Base-by-base conservation (phyloP, 1,140 invertebrate genomes). In the Procambarus clarkii region DNA sequence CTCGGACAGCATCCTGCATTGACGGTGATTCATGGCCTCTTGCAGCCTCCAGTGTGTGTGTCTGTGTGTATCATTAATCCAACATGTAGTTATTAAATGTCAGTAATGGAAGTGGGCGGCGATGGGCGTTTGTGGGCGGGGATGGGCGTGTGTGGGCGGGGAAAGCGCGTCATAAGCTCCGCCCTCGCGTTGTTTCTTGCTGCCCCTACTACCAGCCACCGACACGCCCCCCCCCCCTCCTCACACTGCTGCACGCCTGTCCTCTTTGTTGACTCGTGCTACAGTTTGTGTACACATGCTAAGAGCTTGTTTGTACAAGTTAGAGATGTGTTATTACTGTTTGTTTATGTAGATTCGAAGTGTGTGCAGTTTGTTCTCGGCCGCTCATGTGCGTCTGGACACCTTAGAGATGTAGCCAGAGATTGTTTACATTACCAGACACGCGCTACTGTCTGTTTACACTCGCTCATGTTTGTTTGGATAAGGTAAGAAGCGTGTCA, bases 31-130 rank as follows among this genome's bases (percentile, higher is more conserved):
- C 84, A 76, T 86, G 84, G 46, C 71, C 84, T 71, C 64, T 44
- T 54, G 71, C 54, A 45, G 64, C 46, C 71, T n/a, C 46, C 71
- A n/a, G 24, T 24, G 85, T 34, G 69, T 77, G 85, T 24, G 85
- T 34, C 45, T 77, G 85, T 50, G 76, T 34, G 69, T 48, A 74
- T 21, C 71, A 50, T 48, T 48, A 71, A 87, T 87, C 44, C 85
- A 58, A 54, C 76, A 87, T 87, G 74, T 87, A 87, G 54, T 87
- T 79, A 87, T 87, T 87, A 87, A 78, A 87, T 74, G 85, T 87
- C 76, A 76, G 85, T 87, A 76, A 60, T 87, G 85, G 76, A 46
- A 45, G 46, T 86, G 84, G 84, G 84, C 84, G 84, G 77, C 71
- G 50, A 76, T 86, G 71, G 84, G 84, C 84, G 84, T 71, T 71